Evolutionary conservation across 1,140 invertebrate species (phyloP).

Genomic region (Chrysopa pallens): DNA sequence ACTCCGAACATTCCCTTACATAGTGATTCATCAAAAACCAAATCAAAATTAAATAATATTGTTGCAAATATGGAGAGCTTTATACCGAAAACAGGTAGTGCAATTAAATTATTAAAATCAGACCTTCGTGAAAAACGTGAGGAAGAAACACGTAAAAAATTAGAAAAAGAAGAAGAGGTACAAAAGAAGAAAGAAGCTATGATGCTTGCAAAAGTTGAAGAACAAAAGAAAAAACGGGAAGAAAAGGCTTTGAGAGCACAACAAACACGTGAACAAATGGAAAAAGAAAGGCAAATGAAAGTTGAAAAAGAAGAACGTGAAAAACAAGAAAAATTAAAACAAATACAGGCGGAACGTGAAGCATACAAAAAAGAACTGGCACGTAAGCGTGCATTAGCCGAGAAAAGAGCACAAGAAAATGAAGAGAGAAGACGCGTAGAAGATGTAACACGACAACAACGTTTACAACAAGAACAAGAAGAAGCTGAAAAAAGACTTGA

Average conservation of each 20-base stretch:
- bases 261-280: neutral
- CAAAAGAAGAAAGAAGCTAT: neutral
- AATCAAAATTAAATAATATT: too few relatives aligned
- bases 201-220: neutral
- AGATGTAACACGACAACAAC: neutral
- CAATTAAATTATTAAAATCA: too few relatives aligned
- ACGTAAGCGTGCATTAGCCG: neutral
- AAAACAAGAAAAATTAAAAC: slow-evolving; percentile 1
- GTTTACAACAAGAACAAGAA: neutral
- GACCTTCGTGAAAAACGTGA: too few relatives aligned
- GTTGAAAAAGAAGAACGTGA: slow-evolving; percentile 2
- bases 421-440: neutral
- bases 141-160: too few relatives aligned
- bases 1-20: too few relatives aligned
- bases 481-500: slow-evolving; percentile 3
- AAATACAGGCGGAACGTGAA: neutral
- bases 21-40: too few relatives aligned
- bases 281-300: slow-evolving; percentile 1
- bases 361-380: neutral
- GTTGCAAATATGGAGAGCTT: too few relatives aligned
- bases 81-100: too few relatives aligned
- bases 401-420: neutral
- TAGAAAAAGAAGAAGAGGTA: neutral
- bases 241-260: neutral
- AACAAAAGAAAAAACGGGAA: neutral